Evolutionary conservation across 30 jellyfish, hydroid and myxozoan species (phyloP).

Genomic region (Aurelia coerulea): DNA sequence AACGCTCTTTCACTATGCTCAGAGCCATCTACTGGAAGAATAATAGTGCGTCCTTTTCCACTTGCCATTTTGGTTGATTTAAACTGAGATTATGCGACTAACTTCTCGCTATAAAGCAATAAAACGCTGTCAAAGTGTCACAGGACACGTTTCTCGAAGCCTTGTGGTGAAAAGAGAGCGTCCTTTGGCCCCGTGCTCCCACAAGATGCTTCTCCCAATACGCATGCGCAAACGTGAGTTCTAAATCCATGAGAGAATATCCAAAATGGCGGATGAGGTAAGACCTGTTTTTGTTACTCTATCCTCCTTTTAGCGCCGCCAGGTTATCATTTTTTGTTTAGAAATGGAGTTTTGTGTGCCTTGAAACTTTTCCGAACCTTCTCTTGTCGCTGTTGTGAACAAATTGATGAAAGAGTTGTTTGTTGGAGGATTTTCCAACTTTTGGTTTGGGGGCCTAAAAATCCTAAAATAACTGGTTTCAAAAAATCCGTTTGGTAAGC

Average conservation of each 20-base stretch:
- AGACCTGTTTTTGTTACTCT: not conserved
- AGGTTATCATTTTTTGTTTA: not conserved
- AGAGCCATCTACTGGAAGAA: conserved; percentile 84
- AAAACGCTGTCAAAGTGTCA: conserved; percentile 1
- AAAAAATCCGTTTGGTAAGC: not conserved
- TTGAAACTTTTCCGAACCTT: no score
- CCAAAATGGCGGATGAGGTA: conserved; percentile 58
- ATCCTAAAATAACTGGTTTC: not conserved
- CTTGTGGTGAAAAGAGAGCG: conserved; percentile 2
- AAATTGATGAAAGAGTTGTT: not conserved
- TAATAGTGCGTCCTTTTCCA: conserved; percentile 26
- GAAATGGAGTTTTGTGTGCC: no score
- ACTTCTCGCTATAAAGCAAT: no score
- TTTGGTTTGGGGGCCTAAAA: not conserved
- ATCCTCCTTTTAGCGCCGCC: not conserved
- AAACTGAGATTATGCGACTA: not conserved
- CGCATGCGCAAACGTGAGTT: conserved; percentile 44
- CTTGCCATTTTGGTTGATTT: conserved; percentile 13
- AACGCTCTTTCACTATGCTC: conserved; percentile 84
- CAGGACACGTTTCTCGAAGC: conserved; percentile 25
- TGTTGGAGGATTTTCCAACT: not conserved
- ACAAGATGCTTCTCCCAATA: conserved; percentile 5
- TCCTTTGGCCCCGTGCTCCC: conserved; percentile 48
- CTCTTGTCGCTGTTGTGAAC: no score
- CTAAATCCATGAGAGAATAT: conserved; percentile 3